Evolutionary conservation across 2,888 invertebrate genomes (phyloP).

Genomic region (Galerucella pusilla): DNA sequence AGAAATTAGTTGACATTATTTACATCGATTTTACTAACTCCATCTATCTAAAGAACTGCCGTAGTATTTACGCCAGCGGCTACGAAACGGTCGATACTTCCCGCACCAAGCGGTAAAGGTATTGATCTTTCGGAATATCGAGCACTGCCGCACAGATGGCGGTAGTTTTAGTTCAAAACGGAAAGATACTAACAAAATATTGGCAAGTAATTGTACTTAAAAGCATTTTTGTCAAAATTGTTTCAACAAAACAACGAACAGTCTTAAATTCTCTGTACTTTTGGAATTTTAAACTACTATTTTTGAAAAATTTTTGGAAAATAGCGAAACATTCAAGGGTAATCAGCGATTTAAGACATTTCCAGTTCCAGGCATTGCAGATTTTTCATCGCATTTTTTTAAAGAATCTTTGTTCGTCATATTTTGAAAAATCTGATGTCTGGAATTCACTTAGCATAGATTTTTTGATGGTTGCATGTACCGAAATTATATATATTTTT

Average conservation of each 20-base stretch:
- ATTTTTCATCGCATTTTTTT: constrained; percentile 32
- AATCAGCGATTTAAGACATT: constrained; percentile 2
- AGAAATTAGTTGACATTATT: constrained; percentile 31
- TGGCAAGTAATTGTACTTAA: constrained; percentile 39
- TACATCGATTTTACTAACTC: constrained; percentile 20
- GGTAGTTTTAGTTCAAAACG: constrained; percentile 43
- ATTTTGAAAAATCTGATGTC: constrained; percentile 38
- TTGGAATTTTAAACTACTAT: neutral
- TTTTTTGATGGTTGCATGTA: constrained; percentile 51
- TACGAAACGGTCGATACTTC: constrained; percentile 24
- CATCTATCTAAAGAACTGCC: constrained; percentile 40
- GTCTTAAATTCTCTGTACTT: neutral
- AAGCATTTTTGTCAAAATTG: constrained; percentile 26
- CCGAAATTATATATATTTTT: constrained; percentile 36
- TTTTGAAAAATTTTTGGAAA: neutral
- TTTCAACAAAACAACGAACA: neutral
- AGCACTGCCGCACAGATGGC: constrained; percentile 39
- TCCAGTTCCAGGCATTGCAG: constrained; percentile 16
- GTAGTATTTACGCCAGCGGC: constrained; percentile 33
- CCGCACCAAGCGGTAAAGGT: constrained; percentile 8
- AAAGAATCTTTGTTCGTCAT: constrained; percentile 20
- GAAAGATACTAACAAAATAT: constrained; percentile 39
- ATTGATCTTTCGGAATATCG: constrained; percentile 36
- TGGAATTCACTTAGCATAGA: constrained; percentile 42
- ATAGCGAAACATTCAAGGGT: neutral